Percentiles rank a stretch among this genome's conserved stretches.
Evolutionary conservation across 2,888 invertebrate genomes (phyloP).

Genomic region (Poecilobothrus nobilitatus): DNA sequence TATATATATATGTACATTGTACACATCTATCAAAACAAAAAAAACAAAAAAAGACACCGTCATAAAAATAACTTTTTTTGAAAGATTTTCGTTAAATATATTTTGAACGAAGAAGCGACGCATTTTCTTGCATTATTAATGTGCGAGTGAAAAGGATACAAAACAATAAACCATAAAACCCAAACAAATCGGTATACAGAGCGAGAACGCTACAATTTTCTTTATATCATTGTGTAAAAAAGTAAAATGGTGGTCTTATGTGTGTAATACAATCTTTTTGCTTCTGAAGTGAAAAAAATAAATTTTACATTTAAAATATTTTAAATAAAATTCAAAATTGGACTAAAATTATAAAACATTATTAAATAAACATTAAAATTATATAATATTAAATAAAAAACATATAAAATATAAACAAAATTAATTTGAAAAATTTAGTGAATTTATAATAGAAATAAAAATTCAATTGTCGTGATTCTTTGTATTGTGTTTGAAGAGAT

Average conservation of each 20-base stretch:
- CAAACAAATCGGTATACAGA: not conserved
- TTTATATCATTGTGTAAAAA: not conserved
- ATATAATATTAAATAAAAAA: not conserved
- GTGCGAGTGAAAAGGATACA: not conserved
- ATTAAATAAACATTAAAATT: not conserved
- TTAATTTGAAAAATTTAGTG: not conserved
- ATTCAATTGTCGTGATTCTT: not conserved
- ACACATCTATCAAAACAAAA: too few relatives aligned
- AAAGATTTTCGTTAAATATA: not conserved
- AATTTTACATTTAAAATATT: not conserved
- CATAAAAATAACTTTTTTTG: too few relatives aligned
- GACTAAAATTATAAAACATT: not conserved
- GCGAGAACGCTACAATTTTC: not conserved
- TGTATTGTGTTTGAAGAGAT: constrained; percentile 1
- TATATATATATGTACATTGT: too few relatives aligned
- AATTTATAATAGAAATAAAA: not conserved
- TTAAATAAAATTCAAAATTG: not conserved
- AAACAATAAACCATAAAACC: not conserved
- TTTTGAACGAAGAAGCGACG: not conserved
- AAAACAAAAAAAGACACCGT: too few relatives aligned
- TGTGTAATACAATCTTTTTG: constrained; percentile 6
- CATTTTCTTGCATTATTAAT: not conserved
- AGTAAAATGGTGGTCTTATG: constrained; percentile 6
- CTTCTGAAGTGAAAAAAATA: not conserved
- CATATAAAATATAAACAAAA: not conserved